A percentile compares a stretch with the other conserved stretches of the same genome.
Conservation (phyloP, 2,113 vertebrate genomes). For the Pungitius pungitius region DNA sequence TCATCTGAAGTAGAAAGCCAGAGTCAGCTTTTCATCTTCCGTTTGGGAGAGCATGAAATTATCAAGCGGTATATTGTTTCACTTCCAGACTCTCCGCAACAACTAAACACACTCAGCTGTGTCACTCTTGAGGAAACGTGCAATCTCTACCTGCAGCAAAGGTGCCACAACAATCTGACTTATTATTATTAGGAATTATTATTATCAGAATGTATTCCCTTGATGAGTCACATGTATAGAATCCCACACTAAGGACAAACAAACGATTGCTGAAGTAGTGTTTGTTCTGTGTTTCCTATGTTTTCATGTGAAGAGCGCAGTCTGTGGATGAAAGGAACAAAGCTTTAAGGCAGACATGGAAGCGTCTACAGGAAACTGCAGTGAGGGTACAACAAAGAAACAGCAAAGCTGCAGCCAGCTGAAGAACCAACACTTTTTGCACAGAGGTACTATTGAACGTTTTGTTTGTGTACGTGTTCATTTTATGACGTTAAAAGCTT, state of each 20-base stretch:
- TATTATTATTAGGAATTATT: too few species aligned
- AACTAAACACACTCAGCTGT: conserved; percentile 17
- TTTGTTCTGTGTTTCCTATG: conserved; percentile 8
- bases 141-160: conserved; percentile 68
- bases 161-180: conserved; percentile 52
- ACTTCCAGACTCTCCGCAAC: conserved; percentile 8
- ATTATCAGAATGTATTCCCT: too few species aligned
- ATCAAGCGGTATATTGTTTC: conserved; percentile 34
- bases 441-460: neutral
- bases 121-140: conserved; percentile 56
- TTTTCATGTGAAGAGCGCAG: conserved; percentile 58
- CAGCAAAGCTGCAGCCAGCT: neutral
- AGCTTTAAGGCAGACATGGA: conserved; percentile 56
- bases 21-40: conserved; percentile 66
- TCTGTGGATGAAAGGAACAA: conserved; percentile 61
- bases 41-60: conserved; percentile 50
- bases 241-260: neutral
- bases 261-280: neutral
- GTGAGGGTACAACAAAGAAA: neutral
- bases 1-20: conserved; percentile 11
- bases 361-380: conserved; percentile 49
- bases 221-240: neutral
- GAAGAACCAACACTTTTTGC: neutral
- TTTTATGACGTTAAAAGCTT: neutral
- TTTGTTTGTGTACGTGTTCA: neutral